Evolutionary conservation across 2,113 vertebrate species (phyloP).

Genomic region (Etia nguti): DNA sequence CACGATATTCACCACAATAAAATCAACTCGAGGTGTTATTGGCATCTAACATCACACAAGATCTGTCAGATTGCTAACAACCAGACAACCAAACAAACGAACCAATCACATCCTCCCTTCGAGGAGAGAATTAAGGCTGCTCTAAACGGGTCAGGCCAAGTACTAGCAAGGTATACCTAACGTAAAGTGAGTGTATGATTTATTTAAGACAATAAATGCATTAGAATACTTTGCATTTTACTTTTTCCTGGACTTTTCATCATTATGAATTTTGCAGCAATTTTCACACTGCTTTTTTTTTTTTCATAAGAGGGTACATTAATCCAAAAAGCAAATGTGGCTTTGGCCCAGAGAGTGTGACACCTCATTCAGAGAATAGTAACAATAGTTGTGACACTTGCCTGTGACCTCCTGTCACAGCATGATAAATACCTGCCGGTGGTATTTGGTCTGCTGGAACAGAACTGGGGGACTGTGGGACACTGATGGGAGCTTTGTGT

Average conservation of each 20-base stretch:
- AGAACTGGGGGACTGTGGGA: slow-evolving; percentile 7
- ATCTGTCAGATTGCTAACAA: neutral
- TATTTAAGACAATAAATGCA: neutral
- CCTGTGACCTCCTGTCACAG: slow-evolving; percentile 49
- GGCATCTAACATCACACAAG: neutral
- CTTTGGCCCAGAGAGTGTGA: slow-evolving; percentile 1
- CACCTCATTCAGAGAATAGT: neutral
- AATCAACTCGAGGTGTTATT: neutral
- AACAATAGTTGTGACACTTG: slow-evolving; percentile 10
- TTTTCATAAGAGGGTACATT: neutral
- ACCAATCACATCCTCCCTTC: neutral
- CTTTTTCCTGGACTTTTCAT: neutral
- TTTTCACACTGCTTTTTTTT: neutral
- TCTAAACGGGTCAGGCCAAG: neutral
- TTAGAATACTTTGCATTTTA: neutral
- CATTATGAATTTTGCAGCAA: neutral
- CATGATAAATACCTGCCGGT: slow-evolving; percentile 58
- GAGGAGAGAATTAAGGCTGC: neutral
- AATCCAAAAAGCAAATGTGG: slow-evolving; percentile 1
- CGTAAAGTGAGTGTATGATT: fast-evolving
- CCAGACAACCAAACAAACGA: neutral
- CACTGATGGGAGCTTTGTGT: slow-evolving; percentile 28
- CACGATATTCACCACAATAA: neutral
- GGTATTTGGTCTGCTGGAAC: neutral
- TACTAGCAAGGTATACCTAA: neutral